A percentile compares a stretch with the other conserved stretches of the same genome.
These are phyloP conservation scores for Tenthredo scrophulariae DNA, from an alignment of 2,888 invertebrate genomes.

Conservation along the genomic window DNA sequence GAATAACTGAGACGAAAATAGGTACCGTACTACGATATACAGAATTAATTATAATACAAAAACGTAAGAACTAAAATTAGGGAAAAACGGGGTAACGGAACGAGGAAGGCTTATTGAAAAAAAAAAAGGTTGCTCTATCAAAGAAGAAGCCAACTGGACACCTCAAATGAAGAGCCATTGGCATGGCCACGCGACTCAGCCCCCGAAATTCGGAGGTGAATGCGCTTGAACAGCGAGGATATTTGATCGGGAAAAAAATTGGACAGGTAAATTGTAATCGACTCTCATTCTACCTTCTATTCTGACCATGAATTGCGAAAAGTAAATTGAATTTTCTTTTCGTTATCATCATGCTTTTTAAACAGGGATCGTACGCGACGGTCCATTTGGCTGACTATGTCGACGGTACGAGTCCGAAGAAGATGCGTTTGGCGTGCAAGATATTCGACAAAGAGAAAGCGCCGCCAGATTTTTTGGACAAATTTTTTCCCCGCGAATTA, in stretches of 20 bases:
- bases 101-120: not conserved
- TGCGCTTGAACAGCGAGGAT: slow-evolving; percentile 91
- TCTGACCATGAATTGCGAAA: not conserved
- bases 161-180: slow-evolving; percentile 71
- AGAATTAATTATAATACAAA: not conserved
- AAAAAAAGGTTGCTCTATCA: not conserved
- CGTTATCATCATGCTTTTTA: not conserved
- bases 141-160: slow-evolving; percentile 34
- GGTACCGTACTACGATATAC: not conserved
- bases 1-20: not conserved
- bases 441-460: slow-evolving; percentile 95
- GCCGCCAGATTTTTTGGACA: slow-evolving; percentile 92
- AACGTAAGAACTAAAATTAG: not conserved
- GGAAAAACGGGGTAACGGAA: not conserved
- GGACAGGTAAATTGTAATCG: slow-evolving; percentile 80
- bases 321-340: not conserved
- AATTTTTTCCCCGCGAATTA: slow-evolving; percentile 96
- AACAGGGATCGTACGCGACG: slow-evolving; percentile 92
- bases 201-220: slow-evolving; percentile 91
- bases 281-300: not conserved
- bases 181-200: slow-evolving; percentile 87
- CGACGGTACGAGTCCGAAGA: slow-evolving; percentile 85
- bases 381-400: slow-evolving; percentile 92
- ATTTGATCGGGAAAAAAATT: slow-evolving; percentile 91
- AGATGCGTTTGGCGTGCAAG: slow-evolving; percentile 91